Evolutionary conservation across 2,113 vertebrate genomes (phyloP).

Genomic region (Himantopus leucocephalus): DNA sequence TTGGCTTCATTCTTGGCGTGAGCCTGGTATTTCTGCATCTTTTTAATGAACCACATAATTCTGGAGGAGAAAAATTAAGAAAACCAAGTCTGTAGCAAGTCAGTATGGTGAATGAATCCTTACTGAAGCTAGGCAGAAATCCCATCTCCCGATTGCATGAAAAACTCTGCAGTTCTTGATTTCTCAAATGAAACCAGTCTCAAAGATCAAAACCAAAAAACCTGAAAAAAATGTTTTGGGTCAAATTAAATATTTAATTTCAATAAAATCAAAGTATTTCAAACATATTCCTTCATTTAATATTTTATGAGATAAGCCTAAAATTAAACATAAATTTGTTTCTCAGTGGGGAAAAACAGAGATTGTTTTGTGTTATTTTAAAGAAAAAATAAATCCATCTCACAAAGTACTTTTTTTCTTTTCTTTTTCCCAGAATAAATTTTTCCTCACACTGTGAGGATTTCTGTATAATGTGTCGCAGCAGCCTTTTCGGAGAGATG

Average conservation of each 20-base stretch:
- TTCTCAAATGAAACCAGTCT: not conserved
- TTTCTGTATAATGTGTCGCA: not conserved
- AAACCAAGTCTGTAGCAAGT: not conserved
- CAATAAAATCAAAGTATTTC: conserved; percentile 18
- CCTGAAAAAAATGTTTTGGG: not conserved
- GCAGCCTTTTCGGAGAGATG: not conserved
- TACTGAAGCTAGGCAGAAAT: not conserved
- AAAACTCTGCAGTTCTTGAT: not conserved
- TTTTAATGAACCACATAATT: not conserved
- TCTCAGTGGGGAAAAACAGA: not conserved
- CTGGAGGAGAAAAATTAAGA: not conserved
- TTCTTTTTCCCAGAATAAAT: too few species aligned
- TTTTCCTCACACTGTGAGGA: too few species aligned
- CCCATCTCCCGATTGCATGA: not conserved
- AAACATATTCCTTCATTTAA: conserved; percentile 13
- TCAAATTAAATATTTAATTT: conserved; percentile 43
- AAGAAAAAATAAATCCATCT: not conserved
- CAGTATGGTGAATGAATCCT: not conserved
- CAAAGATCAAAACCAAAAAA: not conserved
- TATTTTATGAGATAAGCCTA: conserved; percentile 49
- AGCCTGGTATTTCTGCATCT: not conserved
- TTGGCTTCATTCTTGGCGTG: not conserved
- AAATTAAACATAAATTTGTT: conserved; percentile 23
- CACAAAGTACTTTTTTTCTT: not conserved
- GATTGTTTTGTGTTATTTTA: not conserved